A percentile compares a stretch with the other conserved stretches of the same genome.
Evolutionary conservation across 2,797 vertebrate species (phyloP).

Genomic region (Danio jaintianensis): DNA sequence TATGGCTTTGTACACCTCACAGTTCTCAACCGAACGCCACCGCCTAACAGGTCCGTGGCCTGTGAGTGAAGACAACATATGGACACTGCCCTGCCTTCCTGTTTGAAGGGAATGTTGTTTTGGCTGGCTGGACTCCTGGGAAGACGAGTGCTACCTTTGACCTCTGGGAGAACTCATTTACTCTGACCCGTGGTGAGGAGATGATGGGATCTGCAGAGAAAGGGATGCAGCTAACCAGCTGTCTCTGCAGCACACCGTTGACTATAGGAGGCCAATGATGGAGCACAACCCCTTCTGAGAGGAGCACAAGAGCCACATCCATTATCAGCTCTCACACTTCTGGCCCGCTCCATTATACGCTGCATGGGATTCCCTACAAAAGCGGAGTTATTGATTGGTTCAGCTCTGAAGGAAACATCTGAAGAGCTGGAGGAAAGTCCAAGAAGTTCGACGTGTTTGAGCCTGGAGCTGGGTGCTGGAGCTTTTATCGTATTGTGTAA

Average conservation of each 20-base stretch:
- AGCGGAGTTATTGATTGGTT: slow-evolving; percentile 16
- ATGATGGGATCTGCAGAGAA: slow-evolving; percentile 65
- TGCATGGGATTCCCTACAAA: slow-evolving; percentile 42
- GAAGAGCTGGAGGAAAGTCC: slow-evolving; percentile 8
- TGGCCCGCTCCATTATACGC: slow-evolving; percentile 32
- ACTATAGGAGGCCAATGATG: slow-evolving; percentile 32
- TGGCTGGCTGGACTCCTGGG: slow-evolving; percentile 74
- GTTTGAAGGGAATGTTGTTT: slow-evolving; percentile 75
- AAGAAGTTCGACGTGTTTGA: not conserved
- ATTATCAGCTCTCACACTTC: slow-evolving; percentile 53
- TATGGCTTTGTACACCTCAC: slow-evolving; percentile 28
- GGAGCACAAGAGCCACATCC: slow-evolving; percentile 25
- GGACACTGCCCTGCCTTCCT: slow-evolving; percentile 83
- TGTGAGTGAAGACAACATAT: slow-evolving; percentile 80
- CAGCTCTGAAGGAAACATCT: slow-evolving; percentile 2
- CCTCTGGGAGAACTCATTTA: slow-evolving; percentile 76
- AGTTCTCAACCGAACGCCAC: slow-evolving; percentile 38
- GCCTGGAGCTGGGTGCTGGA: not conserved
- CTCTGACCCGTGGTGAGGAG: slow-evolving; percentile 62
- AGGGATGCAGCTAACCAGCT: slow-evolving; percentile 74
- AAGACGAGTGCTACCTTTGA: slow-evolving; percentile 77
- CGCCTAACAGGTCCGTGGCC: slow-evolving; percentile 26
- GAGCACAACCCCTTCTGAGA: slow-evolving; percentile 33
- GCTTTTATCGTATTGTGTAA: too few relatives aligned
- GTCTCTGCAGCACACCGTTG: slow-evolving; percentile 63